phyloP scores from a whole-genome alignment of 2,888 invertebrate genomes.

The Conus canariensis region DNA sequence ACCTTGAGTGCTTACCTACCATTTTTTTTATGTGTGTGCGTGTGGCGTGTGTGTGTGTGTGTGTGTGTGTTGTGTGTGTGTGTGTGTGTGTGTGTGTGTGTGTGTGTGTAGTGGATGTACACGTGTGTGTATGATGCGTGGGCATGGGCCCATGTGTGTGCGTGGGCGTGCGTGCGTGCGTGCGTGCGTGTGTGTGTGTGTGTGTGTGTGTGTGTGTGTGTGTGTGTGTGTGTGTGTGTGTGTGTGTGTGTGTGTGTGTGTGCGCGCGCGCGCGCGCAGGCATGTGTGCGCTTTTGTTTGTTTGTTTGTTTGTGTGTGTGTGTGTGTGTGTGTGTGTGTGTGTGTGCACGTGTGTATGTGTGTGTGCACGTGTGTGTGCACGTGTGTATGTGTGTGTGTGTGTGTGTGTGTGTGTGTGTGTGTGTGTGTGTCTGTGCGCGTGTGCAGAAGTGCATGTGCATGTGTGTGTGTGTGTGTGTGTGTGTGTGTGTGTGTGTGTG shows the following conservation, averaged over 20 bases:
- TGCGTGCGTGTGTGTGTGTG: background rate
- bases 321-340: background rate
- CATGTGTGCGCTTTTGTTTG: background rate
- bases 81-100: slow-evolving; percentile 10
- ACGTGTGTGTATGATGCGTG: background rate
- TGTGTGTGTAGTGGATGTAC: too few species aligned
- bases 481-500: background rate
- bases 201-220: slow-evolving; percentile 12
- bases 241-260: slow-evolving; percentile 23
- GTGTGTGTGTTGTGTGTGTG: background rate
- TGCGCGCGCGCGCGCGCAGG: background rate
- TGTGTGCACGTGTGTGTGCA: background rate
- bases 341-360: background rate
- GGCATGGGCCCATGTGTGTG: background rate
- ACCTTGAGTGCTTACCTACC: too few species aligned
- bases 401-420: slow-evolving; percentile 10
- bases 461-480: background rate
- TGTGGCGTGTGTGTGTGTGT: background rate
- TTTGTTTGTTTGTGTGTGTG: background rate
- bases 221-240: slow-evolving; percentile 12
- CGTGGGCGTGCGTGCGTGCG: background rate
- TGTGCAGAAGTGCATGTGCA: background rate
- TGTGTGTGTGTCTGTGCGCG: background rate
- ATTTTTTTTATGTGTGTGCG: background rate
- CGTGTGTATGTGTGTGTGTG: background rate